Base-by-base conservation (phyloP, 1,140 invertebrate genomes). In the Hestina assimilis region DNA sequence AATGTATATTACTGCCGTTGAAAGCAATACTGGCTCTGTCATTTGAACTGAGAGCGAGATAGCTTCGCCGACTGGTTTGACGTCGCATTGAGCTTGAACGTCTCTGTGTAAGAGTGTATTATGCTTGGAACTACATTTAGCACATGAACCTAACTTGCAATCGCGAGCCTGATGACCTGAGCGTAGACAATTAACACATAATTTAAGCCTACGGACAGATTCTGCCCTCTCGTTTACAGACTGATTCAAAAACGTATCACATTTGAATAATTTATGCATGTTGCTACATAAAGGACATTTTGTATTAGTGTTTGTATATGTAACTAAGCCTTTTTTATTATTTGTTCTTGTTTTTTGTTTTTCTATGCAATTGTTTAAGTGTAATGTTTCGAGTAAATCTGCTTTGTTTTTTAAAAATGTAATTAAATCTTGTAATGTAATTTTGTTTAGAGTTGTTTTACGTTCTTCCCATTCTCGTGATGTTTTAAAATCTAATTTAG, bases 391-490 rank as follows among this genome's bases (percentile, higher is more conserved):
- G 24, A 59, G 26, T 47, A 65, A 48, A 8, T 58, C 57, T 4
- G 63, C 58, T 23, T 26, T 40, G 17, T 54, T 48, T 47, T 24
- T 41, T 40, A 60, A 38, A 43, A 54, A 60, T 11, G 8, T 23
- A 8, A 28, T 38, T 29, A 60, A 60, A 26, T 40, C 19, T 19
- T 28, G n/a, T 21, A 59, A 53, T 23, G 56, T 51, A 20, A 20
- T 23, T 43, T 33, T 43, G 21, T 24, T 17, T 31, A 15, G 1
- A 14, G 29, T 48, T 23, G 38, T 17, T 21, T 21, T 55, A 28
- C 55, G 33, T 26, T 57, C 42, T 42, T 63, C 60, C 60, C 60
- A 63, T 23, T 53, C 21, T 26, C 48, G 42, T 29, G 12, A 21
- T 3, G 52, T 31, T 31, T 15, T 40, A 5, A 5, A 3, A 26